These are phyloP conservation scores for Saccopteryx bilineata DNA, from an alignment of 2,113 vertebrate species.

Conservation along the genomic window DNA sequence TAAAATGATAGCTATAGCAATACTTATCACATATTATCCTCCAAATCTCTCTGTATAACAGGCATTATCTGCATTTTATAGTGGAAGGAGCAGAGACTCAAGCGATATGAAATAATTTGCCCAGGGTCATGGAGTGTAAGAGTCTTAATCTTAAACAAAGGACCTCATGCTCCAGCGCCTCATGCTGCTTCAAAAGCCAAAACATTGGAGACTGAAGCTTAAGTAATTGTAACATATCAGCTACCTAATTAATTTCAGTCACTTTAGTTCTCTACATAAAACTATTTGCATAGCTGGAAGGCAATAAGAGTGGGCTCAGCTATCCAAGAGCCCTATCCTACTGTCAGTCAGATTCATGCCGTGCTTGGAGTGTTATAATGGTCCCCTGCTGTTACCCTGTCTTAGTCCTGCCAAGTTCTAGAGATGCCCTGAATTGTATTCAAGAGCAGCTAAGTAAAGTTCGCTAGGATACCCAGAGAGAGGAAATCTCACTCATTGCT, in stretches of 20 bases:
- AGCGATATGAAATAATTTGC: background rate
- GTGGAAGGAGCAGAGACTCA: background rate
- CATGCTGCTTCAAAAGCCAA: background rate
- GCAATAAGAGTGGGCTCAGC: background rate
- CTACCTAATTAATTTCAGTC: slow-evolving; percentile 11
- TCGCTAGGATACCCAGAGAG: background rate
- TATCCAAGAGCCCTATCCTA: background rate
- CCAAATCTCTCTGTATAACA: background rate
- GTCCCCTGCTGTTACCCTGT: background rate
- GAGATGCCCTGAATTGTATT: slow-evolving; percentile 36
- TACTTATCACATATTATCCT: slow-evolving; percentile 22
- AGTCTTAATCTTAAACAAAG: slow-evolving; percentile 12
- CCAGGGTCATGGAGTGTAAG: background rate
- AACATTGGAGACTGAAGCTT: background rate
- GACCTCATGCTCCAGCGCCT: background rate
- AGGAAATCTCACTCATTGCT: background rate
- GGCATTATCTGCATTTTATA: background rate
- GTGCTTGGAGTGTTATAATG: background rate
- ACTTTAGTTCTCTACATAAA: slow-evolving; percentile 29
- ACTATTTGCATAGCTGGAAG: background rate
- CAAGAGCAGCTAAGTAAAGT: background rate
- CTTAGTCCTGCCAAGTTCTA: slow-evolving; percentile 1
- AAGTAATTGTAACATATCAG: background rate
- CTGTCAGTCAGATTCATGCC: background rate
- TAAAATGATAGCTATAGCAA: background rate